These are phyloP conservation scores for Holothuria glaberrima DNA, from an alignment of 35 echinoderm and acorn worm genomes.

Conservation along the genomic window DNA sequence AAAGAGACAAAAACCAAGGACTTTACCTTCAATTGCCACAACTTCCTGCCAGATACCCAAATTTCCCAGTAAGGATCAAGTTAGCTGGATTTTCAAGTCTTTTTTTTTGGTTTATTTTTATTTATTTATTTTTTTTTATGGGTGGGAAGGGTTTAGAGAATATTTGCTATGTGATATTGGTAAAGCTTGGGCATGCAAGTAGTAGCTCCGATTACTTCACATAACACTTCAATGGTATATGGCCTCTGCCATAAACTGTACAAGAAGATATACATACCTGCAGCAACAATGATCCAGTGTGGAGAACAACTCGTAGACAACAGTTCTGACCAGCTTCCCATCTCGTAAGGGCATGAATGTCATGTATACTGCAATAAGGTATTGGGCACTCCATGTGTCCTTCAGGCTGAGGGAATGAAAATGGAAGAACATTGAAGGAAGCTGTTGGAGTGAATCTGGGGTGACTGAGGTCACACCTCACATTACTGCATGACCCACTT, in stretches of 20 bases:
- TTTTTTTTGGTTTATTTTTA: not conserved
- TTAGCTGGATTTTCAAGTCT: not conserved
- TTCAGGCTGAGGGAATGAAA: slow-evolving; percentile 73
- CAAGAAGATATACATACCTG: slow-evolving; percentile 68
- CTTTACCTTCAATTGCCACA: too few species aligned
- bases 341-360: slow-evolving; percentile 89
- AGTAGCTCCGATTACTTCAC: not conserved
- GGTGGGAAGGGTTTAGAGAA: not conserved
- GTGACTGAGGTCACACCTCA: too few species aligned
- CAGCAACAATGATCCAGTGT: slow-evolving; percentile 92
- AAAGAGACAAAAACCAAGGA: too few species aligned
- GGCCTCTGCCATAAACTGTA: not conserved
- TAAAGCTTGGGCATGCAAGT: too few species aligned
- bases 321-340: slow-evolving; percentile 98
- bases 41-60: too few species aligned
- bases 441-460: too few species aligned
- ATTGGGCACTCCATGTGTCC: slow-evolving; percentile 95
- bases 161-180: too few species aligned
- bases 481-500: too few species aligned
- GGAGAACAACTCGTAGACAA: slow-evolving; percentile 89
- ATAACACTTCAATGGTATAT: not conserved
- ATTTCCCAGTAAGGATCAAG: too few species aligned
- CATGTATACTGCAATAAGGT: slow-evolving; percentile 96
- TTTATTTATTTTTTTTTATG: too few species aligned
- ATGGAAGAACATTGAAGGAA: not conserved